A percentile compares a stretch with the other conserved stretches of the same genome.
Conservation (phyloP, 2,888 invertebrate genomes). For the Aporophyla nigra region DNA sequence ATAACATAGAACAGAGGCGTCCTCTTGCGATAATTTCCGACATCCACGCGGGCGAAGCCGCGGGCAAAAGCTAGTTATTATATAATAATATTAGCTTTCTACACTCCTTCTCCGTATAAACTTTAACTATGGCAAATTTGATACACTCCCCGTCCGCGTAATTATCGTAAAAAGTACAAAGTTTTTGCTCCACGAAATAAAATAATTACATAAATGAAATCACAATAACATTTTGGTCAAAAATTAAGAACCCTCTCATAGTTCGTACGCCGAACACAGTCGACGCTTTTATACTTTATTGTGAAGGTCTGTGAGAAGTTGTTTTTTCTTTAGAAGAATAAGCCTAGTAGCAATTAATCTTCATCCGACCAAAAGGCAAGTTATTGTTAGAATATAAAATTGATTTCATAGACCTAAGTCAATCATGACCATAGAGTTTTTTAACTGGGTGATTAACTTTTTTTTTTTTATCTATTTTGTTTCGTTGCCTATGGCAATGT, state of each 20-base stretch:
- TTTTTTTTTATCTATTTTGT: not conserved
- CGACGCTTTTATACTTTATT: not conserved
- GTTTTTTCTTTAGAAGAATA: constrained; percentile 2
- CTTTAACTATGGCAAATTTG: no score
- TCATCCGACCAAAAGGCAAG: constrained; percentile 2
- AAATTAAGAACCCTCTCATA: not conserved
- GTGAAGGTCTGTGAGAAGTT: constrained; percentile 4
- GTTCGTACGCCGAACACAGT: not conserved
- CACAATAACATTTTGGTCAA: not conserved
- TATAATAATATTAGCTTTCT: no score
- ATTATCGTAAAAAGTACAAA: no score
- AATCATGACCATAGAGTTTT: constrained; percentile 6
- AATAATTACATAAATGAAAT: not conserved
- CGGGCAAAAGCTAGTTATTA: no score
- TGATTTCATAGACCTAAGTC: constrained; percentile 4
- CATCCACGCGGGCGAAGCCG: no score
- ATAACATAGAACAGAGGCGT: no score
- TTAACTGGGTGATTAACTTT: not conserved
- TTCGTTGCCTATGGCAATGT: not conserved
- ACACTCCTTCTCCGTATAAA: no score
- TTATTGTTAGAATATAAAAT: constrained; percentile 7
- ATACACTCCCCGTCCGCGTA: no score
- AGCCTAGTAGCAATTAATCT: constrained; percentile 27
- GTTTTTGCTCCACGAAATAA: no score
- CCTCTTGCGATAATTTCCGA: no score